Conservation (phyloP, 1,140 invertebrate species). For the Pectinophora gossypiella region DNA sequence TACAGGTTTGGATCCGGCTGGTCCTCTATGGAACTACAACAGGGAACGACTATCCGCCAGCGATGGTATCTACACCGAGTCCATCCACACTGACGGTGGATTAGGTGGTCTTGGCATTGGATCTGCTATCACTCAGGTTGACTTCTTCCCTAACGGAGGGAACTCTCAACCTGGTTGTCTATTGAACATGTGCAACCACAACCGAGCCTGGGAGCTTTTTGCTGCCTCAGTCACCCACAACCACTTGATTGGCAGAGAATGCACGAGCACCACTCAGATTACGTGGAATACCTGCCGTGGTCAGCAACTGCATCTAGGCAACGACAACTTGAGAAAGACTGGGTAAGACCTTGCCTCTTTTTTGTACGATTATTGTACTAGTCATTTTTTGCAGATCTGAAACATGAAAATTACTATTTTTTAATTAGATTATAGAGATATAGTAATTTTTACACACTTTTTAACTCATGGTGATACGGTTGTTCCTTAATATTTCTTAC, state of each 20-base stretch:
- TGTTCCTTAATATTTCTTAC: background rate
- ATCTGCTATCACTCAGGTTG: conserved; percentile 29
- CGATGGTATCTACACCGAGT: conserved; percentile 7
- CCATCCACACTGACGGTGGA: conserved; percentile 8
- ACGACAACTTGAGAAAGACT: conserved; percentile 10
- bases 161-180: conserved; percentile 19
- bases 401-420: too few species aligned
- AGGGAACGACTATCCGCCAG: background rate
- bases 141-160: conserved; percentile 31
- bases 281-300: conserved; percentile 12
- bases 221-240: conserved; percentile 4
- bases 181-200: conserved; percentile 15
- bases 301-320: conserved; percentile 1
- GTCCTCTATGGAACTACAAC: conserved; percentile 8
- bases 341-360: conserved; percentile 21
- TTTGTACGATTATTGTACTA: too few species aligned
- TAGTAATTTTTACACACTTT: too few species aligned
- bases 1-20: conserved; percentile 11
- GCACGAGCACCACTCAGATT: conserved; percentile 4
- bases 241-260: conserved; percentile 6
- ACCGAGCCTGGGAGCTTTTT: background rate
- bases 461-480: too few species aligned
- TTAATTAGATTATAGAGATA: too few species aligned
- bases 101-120: background rate
- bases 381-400: too few species aligned